Evolutionary conservation across 2,888 invertebrate genomes (phyloP).

Genomic region (Timema cristinae): DNA sequence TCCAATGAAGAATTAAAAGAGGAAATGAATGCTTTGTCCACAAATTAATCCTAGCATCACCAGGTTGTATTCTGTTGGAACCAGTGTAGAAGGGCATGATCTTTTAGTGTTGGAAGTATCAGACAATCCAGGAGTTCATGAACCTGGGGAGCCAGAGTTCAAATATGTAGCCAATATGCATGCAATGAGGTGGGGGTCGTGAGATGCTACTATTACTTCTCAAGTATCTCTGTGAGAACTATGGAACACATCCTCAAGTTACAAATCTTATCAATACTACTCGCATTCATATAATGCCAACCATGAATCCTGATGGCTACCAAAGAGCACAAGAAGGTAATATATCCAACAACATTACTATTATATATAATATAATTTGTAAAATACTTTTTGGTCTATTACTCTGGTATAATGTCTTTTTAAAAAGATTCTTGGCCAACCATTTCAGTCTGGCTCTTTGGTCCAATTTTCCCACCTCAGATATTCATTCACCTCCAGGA

Average conservation of each 20-base stretch:
- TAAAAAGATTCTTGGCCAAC: too few species aligned
- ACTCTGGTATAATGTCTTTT: neutral
- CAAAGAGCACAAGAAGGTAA: conserved; percentile 59
- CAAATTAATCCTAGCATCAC: conserved; percentile 70
- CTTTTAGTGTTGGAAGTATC: conserved; percentile 88
- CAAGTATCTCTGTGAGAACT: conserved; percentile 84
- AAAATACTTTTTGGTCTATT: neutral
- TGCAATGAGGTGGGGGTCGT: conserved; percentile 76
- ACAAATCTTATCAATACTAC: conserved; percentile 77
- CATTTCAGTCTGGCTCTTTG: too few species aligned
- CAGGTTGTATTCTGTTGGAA: conserved; percentile 74
- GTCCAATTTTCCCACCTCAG: too few species aligned
- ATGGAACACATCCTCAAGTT: conserved; percentile 65
- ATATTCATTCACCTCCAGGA: too few species aligned
- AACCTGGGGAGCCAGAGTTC: conserved; percentile 78
- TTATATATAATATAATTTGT: conserved; percentile 13
- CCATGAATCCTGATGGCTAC: conserved; percentile 96
- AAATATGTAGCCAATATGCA: conserved; percentile 88
- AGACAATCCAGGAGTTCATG: conserved; percentile 72
- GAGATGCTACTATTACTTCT: conserved; percentile 74
- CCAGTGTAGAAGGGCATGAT: conserved; percentile 78
- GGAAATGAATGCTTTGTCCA: conserved; percentile 56
- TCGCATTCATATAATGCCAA: conserved; percentile 89
- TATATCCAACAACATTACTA: conserved; percentile 46
- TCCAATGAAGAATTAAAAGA: conserved; percentile 69